Evolutionary conservation across 2,113 vertebrate genomes (phyloP), one percentile per base, ranked within the genome.

Genomic region (Osmerus eperlanus): DNA sequence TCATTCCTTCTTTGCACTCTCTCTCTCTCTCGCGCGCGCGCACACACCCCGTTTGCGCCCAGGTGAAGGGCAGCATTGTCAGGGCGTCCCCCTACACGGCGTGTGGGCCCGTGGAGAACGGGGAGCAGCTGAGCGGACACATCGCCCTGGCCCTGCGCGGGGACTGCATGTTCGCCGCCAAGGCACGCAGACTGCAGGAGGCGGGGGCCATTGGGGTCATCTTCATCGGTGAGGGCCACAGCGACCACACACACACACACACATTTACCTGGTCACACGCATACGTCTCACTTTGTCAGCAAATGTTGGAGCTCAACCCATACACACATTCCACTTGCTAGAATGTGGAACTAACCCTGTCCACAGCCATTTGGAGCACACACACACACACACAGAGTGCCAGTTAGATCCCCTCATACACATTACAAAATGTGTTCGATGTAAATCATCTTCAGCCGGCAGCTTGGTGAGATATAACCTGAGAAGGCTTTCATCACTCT

Each of bases 91-190:
- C 92, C 3, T 93, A 91, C 81, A 90, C 87, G 12, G 93, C 92
- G 0, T 94, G 92, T 75, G 86, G 84, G 1, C 78, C 78, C 4
- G 62, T 94, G n/a, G 81, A 90, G 58, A 94, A 94, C 9, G 59
- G 77, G 2, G 73, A 1, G 2, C 81, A 84, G 71, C 70, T 94
- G 13, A 83, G 71, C 60, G 92, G 92, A 4, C 84, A 65, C 15
- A 86, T 94, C 1, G 92, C 88, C 1, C 51, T 94, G 76, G 88
- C 87, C 0, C 75, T 92, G 64, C 91, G 93, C 3, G 93, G 93
- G 0, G 90, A 91, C 74, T 94, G 93, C 82, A 94, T 93, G 92
- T 94, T 94, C 65, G 92, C 91, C 28, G 86, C 71, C 16, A 94
- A 94, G 81, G 92, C 93, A 67, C 91, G 91, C 5, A 78, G 83